phyloP scores from a whole-genome alignment of 2,113 vertebrate species.

The Cranoglanis bouderius region DNA sequence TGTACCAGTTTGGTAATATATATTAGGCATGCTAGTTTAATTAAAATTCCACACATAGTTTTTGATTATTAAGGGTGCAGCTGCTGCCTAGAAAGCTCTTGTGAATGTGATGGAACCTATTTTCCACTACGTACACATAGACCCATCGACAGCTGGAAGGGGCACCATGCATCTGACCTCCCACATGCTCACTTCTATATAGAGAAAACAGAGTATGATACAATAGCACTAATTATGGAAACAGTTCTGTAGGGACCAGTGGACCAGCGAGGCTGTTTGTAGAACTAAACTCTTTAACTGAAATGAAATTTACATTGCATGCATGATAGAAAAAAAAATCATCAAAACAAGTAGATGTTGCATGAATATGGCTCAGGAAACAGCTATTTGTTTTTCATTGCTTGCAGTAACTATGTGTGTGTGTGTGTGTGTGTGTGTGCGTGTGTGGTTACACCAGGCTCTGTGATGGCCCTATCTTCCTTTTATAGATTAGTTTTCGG shows the following conservation, averaged over 20 bases:
- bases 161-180: conserved; percentile 51
- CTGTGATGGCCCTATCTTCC: conserved; percentile 37
- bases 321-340: neutral
- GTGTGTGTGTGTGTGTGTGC: conserved; percentile 5
- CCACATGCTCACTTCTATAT: conserved; percentile 52
- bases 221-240: conserved; percentile 35
- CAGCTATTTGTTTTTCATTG: neutral
- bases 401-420: neutral
- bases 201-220: conserved; percentile 37
- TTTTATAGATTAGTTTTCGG: conserved; percentile 53
- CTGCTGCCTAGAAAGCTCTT: conserved; percentile 45
- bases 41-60: conserved; percentile 45
- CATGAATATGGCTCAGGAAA: neutral
- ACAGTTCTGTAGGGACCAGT: neutral
- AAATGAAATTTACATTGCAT: neutral
- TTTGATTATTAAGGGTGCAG: conserved; percentile 54
- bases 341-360: conserved; percentile 5
- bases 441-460: conserved; percentile 10
- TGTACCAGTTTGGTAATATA: neutral
- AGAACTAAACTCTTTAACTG: neutral
- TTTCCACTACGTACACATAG: conserved; percentile 48
- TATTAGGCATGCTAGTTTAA: conserved; percentile 32
- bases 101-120: conserved; percentile 37
- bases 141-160: conserved; percentile 56
- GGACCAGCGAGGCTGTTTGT: neutral